Percentiles rank a stretch among this genome's conserved stretches.
Conservation (phyloP, 2,888 invertebrate genomes). For the Diadegma fenestrale region DNA sequence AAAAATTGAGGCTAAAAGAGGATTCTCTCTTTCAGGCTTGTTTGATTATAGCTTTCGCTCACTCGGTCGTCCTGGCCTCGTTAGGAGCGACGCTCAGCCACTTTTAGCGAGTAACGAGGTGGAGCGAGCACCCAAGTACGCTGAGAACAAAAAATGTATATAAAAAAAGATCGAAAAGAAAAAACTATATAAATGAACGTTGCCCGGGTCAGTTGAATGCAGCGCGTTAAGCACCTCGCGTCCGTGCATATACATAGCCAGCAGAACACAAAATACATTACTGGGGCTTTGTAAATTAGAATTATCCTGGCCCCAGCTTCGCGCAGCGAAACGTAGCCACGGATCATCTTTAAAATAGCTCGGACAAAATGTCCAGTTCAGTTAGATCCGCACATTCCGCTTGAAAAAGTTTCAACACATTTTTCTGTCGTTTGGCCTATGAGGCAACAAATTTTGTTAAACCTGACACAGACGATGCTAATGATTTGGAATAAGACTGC, state of each 20-base stretch:
- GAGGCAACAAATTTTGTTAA: too few relatives aligned
- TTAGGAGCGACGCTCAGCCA: constrained; percentile 75
- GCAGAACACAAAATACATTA: constrained; percentile 80
- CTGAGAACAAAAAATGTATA: constrained; percentile 2
- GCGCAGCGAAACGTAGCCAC: not conserved
- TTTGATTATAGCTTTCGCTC: constrained; percentile 68
- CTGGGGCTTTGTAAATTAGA: constrained; percentile 81
- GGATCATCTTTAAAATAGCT: not conserved
- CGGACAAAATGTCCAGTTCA: not conserved
- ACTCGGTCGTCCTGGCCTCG: constrained; percentile 70
- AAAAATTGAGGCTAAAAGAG: constrained; percentile 43
- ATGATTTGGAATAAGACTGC: too few relatives aligned
- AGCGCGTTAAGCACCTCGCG: constrained; percentile 33
- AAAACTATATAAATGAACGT: constrained; percentile 21
- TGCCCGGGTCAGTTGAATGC: constrained; percentile 40
- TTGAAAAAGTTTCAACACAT: not conserved
- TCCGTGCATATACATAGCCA: constrained; percentile 4
- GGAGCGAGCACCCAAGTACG: constrained; percentile 43
- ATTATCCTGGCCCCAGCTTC: constrained; percentile 73
- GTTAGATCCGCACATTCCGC: not conserved
- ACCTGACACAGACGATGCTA: too few relatives aligned
- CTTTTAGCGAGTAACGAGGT: constrained; percentile 77
- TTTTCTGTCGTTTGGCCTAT: not conserved
- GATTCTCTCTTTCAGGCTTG: constrained; percentile 54
- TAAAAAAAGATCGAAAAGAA: not conserved